Conservation (phyloP, 2,888 invertebrate genomes). For the Pollenia griseotomentosa region DNA sequence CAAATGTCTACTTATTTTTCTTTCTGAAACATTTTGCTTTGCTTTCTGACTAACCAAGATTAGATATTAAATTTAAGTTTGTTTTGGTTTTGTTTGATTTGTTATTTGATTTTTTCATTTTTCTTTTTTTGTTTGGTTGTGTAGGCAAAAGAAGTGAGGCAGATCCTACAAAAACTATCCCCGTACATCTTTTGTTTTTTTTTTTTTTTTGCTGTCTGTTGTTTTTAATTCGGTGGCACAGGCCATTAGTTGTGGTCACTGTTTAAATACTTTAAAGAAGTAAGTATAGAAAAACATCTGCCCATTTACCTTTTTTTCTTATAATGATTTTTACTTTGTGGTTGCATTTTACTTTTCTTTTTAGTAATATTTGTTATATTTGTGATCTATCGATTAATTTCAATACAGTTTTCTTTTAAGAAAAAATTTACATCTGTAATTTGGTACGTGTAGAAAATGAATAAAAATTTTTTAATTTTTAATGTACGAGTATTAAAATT, state of each 20-base stretch:
- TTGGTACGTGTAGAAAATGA: constrained; percentile 40
- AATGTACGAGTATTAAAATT: too few relatives aligned
- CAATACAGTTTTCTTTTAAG: constrained; percentile 37
- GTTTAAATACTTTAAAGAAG: constrained; percentile 60
- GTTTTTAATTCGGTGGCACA: constrained; percentile 80
- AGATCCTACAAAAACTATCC: constrained; percentile 45
- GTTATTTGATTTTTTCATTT: constrained; percentile 53
- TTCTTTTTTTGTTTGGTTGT: background rate
- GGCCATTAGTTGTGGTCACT: constrained; percentile 83
- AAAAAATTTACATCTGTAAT: constrained; percentile 58
- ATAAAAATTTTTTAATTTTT: background rate
- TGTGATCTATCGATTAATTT: constrained; percentile 53
- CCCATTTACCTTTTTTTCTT: constrained; percentile 71
- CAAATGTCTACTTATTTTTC: constrained; percentile 42
- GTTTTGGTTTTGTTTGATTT: constrained; percentile 56
- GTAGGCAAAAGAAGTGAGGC: constrained; percentile 35
- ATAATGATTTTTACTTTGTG: constrained; percentile 53
- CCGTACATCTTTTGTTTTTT: constrained; percentile 34
- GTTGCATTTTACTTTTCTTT: constrained; percentile 17
- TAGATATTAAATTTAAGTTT: constrained; percentile 53
- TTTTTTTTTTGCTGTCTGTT: constrained; percentile 19
- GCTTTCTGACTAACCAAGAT: constrained; percentile 53
- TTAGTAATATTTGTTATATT: constrained; percentile 37
- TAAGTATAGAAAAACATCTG: constrained; percentile 79
- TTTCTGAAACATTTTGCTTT: background rate